Evolutionary conservation across 2,113 vertebrate genomes (phyloP).

Genomic region (Thalassoma bifasciatum): DNA sequence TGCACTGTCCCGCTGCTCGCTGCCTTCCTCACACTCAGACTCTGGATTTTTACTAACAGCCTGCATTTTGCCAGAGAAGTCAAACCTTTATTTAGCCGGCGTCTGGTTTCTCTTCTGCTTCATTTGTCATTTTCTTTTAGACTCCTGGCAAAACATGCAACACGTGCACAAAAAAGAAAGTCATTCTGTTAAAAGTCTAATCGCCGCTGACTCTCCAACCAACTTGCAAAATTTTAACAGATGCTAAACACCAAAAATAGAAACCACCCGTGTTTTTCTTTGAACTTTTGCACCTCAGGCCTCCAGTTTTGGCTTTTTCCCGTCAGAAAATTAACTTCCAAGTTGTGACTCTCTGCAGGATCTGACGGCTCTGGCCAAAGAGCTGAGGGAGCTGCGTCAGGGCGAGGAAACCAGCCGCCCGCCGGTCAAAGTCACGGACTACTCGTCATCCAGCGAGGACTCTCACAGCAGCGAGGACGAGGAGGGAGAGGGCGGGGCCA

Average conservation of each 20-base stretch:
- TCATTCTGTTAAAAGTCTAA: no score
- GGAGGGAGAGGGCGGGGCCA: slow-evolving; percentile 91
- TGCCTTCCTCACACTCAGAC: not conserved
- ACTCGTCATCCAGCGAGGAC: slow-evolving; percentile 98
- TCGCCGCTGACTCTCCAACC: no score
- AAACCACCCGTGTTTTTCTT: no score
- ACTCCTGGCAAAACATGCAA: not conserved
- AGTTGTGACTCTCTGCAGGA: slow-evolving; percentile 82
- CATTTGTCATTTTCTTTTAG: no score
- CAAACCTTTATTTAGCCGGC: no score
- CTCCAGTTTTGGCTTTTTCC: not conserved
- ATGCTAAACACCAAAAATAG: no score
- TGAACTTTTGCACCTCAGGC: not conserved
- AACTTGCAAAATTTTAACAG: no score
- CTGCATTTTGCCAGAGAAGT: slow-evolving; percentile 8
- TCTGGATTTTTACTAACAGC: not conserved
- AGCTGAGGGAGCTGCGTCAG: slow-evolving; percentile 93
- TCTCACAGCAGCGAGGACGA: slow-evolving; percentile 97
- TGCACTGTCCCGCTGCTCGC: slow-evolving; percentile 21
- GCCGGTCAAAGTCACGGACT: slow-evolving; percentile 97
- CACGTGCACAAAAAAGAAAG: not conserved
- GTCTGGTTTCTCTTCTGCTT: not conserved
- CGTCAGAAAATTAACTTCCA: not conserved
- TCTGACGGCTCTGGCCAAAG: slow-evolving; percentile 96
- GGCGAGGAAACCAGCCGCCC: slow-evolving; percentile 96